Conservation (phyloP, 2,113 vertebrate genomes). For the Myrmecobius fasciatus region DNA sequence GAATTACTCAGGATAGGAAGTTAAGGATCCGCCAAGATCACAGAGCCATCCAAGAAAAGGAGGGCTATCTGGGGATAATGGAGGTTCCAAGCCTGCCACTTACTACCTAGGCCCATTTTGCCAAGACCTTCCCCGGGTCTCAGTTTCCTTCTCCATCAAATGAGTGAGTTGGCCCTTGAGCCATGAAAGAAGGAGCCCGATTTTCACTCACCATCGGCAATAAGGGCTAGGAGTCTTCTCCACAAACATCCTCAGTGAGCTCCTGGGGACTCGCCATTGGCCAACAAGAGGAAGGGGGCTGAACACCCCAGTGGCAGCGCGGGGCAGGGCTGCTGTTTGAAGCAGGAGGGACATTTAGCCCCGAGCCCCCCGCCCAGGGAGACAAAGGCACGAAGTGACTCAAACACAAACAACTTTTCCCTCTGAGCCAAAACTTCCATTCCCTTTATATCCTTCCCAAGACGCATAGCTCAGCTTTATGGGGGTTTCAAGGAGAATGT, state of each 20-base stretch:
- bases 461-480: neutral
- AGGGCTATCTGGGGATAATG: neutral
- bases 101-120: neutral
- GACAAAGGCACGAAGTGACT: neutral
- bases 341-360: neutral
- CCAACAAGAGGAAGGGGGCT: neutral
- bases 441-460: neutral
- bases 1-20: neutral
- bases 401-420: neutral
- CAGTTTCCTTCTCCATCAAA: neutral
- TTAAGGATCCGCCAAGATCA: neutral
- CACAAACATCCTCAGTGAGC: rapidly evolving
- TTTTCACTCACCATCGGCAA: neutral
- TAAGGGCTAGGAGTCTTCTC: neutral
- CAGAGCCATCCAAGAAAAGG: neutral
- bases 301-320: too few species aligned
- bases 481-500: neutral
- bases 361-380: too few species aligned
- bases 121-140: neutral
- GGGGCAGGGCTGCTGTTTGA: neutral
- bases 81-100: neutral
- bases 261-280: neutral
- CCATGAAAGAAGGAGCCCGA: neutral
- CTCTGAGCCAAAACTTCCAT: rapidly evolving
- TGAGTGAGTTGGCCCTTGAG: neutral